Evolutionary conservation across 2,113 vertebrate species (phyloP).

Genomic region (Upupa epops): DNA sequence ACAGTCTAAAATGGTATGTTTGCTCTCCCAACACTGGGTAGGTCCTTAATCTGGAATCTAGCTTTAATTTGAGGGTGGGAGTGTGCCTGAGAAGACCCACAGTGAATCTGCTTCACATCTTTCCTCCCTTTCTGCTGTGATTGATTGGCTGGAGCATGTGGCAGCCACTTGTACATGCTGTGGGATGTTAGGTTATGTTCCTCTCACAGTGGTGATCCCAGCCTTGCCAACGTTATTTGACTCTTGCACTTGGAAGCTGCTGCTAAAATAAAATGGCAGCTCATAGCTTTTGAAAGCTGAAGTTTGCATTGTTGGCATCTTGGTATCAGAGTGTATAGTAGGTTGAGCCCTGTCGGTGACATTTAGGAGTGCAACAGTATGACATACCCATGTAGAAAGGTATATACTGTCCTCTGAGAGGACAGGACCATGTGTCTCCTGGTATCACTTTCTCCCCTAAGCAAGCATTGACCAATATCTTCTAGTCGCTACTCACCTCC

Average conservation of each 20-base stretch:
- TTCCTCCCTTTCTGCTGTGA: background rate
- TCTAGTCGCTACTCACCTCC: background rate
- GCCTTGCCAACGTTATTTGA: background rate
- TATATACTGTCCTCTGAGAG: background rate
- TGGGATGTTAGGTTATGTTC: background rate
- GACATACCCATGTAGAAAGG: background rate
- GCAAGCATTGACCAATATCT: background rate
- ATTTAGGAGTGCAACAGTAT: background rate
- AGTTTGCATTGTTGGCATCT: no score
- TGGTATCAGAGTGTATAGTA: no score
- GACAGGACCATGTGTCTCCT: background rate
- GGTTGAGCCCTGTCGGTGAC: background rate
- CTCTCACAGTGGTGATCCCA: background rate
- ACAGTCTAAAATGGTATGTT: background rate
- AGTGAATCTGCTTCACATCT: background rate
- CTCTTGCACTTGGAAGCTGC: background rate
- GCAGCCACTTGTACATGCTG: background rate
- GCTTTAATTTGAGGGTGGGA: background rate
- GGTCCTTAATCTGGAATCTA: no score
- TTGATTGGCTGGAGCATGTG: background rate
- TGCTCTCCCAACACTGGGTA: background rate
- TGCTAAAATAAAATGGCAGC: no score
- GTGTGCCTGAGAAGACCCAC: background rate
- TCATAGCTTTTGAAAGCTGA: no score
- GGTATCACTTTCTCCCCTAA: background rate